Evolutionary conservation across 2,888 invertebrate genomes (phyloP), one percentile per base, ranked within the genome.

Genomic region (Nasonovia ribisnigri): DNA sequence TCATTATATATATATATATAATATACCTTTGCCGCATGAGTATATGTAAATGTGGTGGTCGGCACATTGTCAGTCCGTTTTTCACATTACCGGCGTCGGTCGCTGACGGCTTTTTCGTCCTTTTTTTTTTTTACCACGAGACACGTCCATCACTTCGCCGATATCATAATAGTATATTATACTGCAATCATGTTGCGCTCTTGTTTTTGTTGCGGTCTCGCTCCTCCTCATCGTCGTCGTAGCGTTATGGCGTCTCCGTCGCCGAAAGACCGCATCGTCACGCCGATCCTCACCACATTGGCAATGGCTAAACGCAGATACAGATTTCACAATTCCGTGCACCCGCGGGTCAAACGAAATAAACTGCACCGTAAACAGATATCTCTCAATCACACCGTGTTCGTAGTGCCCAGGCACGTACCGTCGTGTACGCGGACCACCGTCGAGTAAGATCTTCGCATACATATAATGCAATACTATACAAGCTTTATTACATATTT

Each of bases 181-280:
- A n/a, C n/a, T n/a, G n/a, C 57, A 43, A 42, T 67, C 29, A 93
- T 93, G 93, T 60, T 90, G 4, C 93, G 90, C 6, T 93, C 48
- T 46, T 93, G 90, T 84, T 90, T 93, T 20, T 84, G 90, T 16
- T 90, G 93, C 42, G 67, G 88, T 54, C 57, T 29, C 13, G 16
- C 42, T 54, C 92, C 29, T 24, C 4, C 48, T 57, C 46, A 36
- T 20, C 24, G 20, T n/a, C 57, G 89, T 11, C 51, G 43, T 54
- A 42, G 51, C 13, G 24, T 24, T 60, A 42, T 20, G 10, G 54
- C 67, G 88, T 48, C 60, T 26, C 29, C 48, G 36, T 1, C n/a
- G n/a, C 16, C 60, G 60, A n/a, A 29, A 88, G 36, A 48, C 11
- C 0, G 10, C 16, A n/a, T n/a, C 57, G 26, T 42, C 6, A 10